A percentile compares a stretch with the other conserved stretches of the same genome.
Evolutionary conservation across 2,113 vertebrate genomes (phyloP).

Genomic region (Mustelus asterias): DNA sequence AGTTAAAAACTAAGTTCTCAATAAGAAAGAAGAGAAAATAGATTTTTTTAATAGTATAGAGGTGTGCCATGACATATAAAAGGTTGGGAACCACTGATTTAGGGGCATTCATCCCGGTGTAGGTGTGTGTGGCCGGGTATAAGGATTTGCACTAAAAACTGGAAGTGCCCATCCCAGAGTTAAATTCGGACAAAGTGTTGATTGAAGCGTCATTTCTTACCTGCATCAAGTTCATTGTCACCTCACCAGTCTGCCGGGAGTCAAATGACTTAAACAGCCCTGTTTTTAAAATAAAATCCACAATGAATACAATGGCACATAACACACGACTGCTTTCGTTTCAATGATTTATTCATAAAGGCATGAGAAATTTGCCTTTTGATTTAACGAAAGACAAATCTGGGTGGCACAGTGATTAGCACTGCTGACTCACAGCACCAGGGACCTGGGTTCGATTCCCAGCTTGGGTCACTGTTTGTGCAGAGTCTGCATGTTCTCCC

Average conservation of each 20-base stretch:
- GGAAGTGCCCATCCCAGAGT: background rate
- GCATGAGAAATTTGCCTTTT: background rate
- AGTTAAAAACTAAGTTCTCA: too few species aligned
- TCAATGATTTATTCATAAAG: background rate
- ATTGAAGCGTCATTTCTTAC: background rate
- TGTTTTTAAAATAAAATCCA: background rate
- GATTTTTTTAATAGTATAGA: too few species aligned
- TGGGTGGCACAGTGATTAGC: too few species aligned
- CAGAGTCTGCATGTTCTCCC: too few species aligned
- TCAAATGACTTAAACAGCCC: constrained; percentile 1
- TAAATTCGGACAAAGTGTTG: background rate
- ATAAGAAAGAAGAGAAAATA: too few species aligned
- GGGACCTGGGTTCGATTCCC: too few species aligned
- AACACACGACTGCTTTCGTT: background rate
- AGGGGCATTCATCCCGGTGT: background rate
- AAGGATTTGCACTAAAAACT: background rate
- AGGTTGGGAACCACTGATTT: too few species aligned
- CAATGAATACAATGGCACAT: background rate
- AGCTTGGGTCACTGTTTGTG: too few species aligned
- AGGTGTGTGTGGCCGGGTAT: background rate
- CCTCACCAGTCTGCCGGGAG: constrained; percentile 9
- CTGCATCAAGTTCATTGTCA: constrained; percentile 34
- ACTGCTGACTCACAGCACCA: too few species aligned
- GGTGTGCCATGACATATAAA: too few species aligned
- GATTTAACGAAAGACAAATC: background rate